Conservation (phyloP, 2,113 vertebrate genomes). For the Stegastes partitus region DNA sequence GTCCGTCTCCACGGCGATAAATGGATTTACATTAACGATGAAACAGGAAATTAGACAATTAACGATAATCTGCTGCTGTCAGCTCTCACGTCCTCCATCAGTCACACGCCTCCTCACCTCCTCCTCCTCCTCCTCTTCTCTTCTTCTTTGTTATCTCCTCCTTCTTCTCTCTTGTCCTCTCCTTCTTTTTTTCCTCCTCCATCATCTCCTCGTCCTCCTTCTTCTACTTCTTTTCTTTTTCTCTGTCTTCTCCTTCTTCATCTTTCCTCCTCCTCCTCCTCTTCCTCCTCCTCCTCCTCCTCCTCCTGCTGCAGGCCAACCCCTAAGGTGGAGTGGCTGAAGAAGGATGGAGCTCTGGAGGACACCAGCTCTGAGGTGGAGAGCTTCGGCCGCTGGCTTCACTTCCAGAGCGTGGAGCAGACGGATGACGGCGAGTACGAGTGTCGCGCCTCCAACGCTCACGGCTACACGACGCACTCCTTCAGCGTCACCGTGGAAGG, state of each 20-base stretch:
- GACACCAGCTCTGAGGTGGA: constrained; percentile 29
- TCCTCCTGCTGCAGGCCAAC: constrained; percentile 85
- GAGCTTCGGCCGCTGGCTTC: constrained; percentile 82
- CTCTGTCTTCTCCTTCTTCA: too few species aligned
- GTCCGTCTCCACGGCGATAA: constrained; percentile 31
- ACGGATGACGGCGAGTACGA: constrained; percentile 90
- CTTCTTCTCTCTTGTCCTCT: not conserved
- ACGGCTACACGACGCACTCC: constrained; percentile 78
- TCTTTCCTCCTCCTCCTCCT: not conserved
- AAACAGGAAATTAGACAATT: constrained; percentile 19
- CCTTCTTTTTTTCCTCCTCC: not conserved
- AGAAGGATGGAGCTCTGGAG: constrained; percentile 78
- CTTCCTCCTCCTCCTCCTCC: not conserved
- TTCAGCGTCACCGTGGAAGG: constrained; percentile 88
- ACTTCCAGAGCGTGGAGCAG: constrained; percentile 77
- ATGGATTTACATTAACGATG: constrained; percentile 19
- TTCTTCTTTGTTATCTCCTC: too few species aligned
- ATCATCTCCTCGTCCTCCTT: not conserved
- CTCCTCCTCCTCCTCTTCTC: not conserved
- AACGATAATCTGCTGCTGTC: not conserved
- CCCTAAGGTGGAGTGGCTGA: constrained; percentile 86
- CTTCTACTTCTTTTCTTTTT: not conserved
- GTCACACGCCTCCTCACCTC: not conserved
- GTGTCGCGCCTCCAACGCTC: constrained; percentile 84
- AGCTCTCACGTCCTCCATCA: constrained; percentile 11